Evolutionary conservation across 1,140 invertebrate species (phyloP).

Genomic region (Pseudomyrmex gracilis): DNA sequence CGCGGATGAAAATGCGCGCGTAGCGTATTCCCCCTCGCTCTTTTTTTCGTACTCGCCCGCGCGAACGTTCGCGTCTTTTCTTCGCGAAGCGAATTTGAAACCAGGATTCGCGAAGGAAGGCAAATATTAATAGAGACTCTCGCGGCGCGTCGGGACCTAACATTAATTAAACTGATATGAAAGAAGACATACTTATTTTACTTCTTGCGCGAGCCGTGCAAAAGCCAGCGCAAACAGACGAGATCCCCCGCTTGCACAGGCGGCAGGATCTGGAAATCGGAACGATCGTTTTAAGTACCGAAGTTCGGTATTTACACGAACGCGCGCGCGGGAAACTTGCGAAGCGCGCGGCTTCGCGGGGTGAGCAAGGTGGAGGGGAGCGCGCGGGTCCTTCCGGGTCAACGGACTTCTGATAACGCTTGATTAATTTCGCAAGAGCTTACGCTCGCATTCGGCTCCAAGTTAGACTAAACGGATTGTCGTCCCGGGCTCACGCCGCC

Average conservation of each 20-base stretch:
- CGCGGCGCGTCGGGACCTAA: constrained; percentile 32
- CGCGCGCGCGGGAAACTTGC: constrained; percentile 30
- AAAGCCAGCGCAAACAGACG: constrained; percentile 34
- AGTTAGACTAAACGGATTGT: constrained; percentile 85
- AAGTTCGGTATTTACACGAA: constrained; percentile 42
- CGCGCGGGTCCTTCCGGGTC: constrained; percentile 35
- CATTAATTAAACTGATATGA: constrained; percentile 59
- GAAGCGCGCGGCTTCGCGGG: constrained; percentile 12
- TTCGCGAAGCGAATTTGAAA: constrained; percentile 34
- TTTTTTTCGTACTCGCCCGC: constrained; percentile 17
- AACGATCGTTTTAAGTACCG: constrained; percentile 47
- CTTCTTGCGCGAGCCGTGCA: constrained; percentile 36
- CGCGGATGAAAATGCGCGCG: not conserved
- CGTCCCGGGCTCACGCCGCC: constrained; percentile 71
- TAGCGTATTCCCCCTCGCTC: not conserved
- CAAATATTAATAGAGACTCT: constrained; percentile 55
- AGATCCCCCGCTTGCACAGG: not conserved
- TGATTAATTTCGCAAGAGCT: constrained; percentile 74
- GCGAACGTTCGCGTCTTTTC: constrained; percentile 51
- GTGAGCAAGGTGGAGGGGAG: too few relatives aligned
- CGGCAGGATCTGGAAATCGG: not conserved
- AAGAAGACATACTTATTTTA: constrained; percentile 40
- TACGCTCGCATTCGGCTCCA: constrained; percentile 74
- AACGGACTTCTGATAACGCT: constrained; percentile 52
- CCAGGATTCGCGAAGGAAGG: constrained; percentile 48